Conservation (phyloP, 2,797 vertebrate species). For the Salmo trutta region DNA sequence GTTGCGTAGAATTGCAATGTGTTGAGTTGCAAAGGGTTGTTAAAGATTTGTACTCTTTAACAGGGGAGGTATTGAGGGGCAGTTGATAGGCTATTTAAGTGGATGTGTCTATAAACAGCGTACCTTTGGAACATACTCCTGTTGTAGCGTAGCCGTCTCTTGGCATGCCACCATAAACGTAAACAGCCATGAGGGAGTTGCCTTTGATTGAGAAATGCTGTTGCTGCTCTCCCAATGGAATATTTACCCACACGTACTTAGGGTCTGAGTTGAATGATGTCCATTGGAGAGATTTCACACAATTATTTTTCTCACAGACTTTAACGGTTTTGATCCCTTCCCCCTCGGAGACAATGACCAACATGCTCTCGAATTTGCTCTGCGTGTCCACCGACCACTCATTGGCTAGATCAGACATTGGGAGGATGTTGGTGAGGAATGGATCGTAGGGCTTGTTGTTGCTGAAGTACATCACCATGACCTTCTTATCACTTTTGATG, state of each 20-base stretch:
- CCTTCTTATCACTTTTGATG: conserved; percentile 49
- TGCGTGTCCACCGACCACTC: conserved; percentile 50
- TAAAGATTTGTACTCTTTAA: not conserved
- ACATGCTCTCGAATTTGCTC: conserved; percentile 20
- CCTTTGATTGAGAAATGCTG: conserved; percentile 32
- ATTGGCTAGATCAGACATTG: conserved; percentile 45
- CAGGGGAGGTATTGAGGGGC: not conserved
- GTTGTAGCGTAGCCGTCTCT: conserved; percentile 44
- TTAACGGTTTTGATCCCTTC: conserved; percentile 16
- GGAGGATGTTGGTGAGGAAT: conserved; percentile 49
- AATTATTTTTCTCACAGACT: not conserved
- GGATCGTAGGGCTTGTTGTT: conserved; percentile 39
- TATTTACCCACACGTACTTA: conserved; percentile 44
- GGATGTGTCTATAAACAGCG: not conserved
- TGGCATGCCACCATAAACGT: conserved; percentile 44
- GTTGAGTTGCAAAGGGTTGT: too few species aligned
- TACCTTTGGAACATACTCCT: conserved; percentile 55
- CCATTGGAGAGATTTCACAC: conserved; percentile 10
- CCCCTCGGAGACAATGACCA: conserved; percentile 47
- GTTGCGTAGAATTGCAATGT: too few species aligned
- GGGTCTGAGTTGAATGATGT: conserved; percentile 28
- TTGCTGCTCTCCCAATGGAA: conserved; percentile 17
- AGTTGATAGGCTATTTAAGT: too few species aligned
- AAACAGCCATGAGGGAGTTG: conserved; percentile 40
- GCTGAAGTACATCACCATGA: conserved; percentile 60